Base-by-base conservation (phyloP, 1,140 invertebrate genomes). In the Drosophila sp. region DNA sequence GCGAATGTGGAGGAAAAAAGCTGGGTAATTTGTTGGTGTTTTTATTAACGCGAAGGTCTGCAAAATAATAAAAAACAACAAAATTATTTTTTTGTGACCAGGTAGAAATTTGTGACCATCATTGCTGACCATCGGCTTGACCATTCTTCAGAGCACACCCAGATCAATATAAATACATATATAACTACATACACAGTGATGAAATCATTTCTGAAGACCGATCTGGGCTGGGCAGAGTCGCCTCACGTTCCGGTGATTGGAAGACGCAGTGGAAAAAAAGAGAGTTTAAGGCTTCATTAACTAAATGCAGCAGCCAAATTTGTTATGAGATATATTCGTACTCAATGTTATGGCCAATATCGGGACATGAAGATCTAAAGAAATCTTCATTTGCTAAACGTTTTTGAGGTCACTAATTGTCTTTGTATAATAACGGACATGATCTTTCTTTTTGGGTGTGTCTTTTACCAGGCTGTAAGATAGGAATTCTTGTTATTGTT, bases 381-480 rank as follows among this genome's bases (percentile, higher is more conserved):
- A 79, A 66, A 76, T 76, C 70, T 56, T 86, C 77, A 87, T 48
- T 67, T 87, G 82, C 78, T 76, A 82, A 82, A 86, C 83, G 83
- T 82, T 86, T 86, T 87, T 86, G 82, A 66, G 82, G 82, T 86
- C 82, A 78, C 76, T 78, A 82, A 78, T 86, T 89, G 83, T 86
- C 65, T 78, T 80, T 81, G 79, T 65, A 11, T 56, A 54, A 71
- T 64, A 56, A 71, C 16, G 63, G 13, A 67, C 41, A 57, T 51
- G 46, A 59, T 64, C 80, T 72, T 59, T 70, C 57, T 66, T 71
- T 34, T 36, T 75, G 81, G 81, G 75, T 78, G 81, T 61, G 82
- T 56, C 73, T 4, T 34, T 34, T 7, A 43, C 7, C 27, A 4
- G 27, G 27, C 27, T 29, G 1, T 7, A 36, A 29, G 29, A 46